Evolutionary conservation across 2,113 vertebrate species (phyloP), one percentile per base, ranked within the genome.

Genomic region (Gymnocephalus cernua): DNA sequence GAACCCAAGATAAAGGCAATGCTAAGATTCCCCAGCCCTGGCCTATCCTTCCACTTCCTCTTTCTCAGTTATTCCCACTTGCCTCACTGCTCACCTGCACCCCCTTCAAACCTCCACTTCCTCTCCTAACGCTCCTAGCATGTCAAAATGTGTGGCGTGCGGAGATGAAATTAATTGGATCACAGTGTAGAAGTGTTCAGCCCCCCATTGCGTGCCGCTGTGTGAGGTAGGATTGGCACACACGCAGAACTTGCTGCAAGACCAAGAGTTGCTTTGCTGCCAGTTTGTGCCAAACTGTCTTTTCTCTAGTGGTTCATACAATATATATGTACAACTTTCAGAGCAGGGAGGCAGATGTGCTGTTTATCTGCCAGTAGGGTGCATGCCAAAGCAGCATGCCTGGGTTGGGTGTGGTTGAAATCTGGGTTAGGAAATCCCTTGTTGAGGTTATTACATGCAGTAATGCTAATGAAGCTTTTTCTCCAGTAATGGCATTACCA

Each of bases 91-190:
- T 79, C 84, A 82, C 87, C 83, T 82, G 78, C 83, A 58, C 54
- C 59, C 66, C 70, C 25, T 23, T 73, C 86, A 64, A 85, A 84
- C 87, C 81, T 77, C 65, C 64, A 67, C 72, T 84, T 86, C 88
- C 77, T 74, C 84, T 80, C 80, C 53, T 74, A 69, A 66, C 3
- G 81, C 87, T 86, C 44, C 87, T 91, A 90, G 93, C 92, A 88
- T 92, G 91, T 93, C 77, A 71, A 92, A 87, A 93, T 82, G 88
- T 90, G 90, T 89, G 80, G 88, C 61, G 74, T 86, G 93, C 81
- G 48, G 83, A 91, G 91, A 88, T 89, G 82, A 92, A 94, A 95
- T 96, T 92, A 95, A 95, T 95, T 95, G 94, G 94, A 93, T 94
- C 92, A 74, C 85, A 64, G 89, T 83, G 87, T 93, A 76, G 91